Evolutionary conservation across 2,797 vertebrate species (phyloP).

Genomic region (Sebastes elongatus): DNA sequence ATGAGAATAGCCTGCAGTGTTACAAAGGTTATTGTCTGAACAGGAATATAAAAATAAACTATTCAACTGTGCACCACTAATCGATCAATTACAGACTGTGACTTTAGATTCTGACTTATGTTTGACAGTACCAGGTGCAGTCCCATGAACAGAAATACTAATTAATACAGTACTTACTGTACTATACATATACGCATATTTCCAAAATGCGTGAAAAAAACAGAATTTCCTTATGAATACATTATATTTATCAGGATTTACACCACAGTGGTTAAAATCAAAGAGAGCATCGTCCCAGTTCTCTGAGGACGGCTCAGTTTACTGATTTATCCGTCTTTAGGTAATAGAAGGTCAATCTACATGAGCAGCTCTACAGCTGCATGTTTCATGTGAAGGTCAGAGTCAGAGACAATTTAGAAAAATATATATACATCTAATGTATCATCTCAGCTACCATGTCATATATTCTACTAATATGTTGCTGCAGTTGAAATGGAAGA

Average conservation of each 20-base stretch:
- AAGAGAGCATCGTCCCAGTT: background rate
- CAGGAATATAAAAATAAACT: background rate
- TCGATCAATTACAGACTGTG: background rate
- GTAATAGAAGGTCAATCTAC: constrained; percentile 15
- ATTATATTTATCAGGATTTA: background rate
- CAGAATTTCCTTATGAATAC: background rate
- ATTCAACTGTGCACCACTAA: background rate
- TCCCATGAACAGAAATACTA: background rate
- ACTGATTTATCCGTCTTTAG: constrained; percentile 15
- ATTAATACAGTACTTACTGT: background rate
- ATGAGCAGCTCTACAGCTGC: background rate
- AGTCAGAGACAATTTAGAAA: background rate
- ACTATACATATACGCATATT: background rate
- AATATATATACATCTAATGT: background rate
- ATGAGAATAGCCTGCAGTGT: no score
- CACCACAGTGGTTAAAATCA: background rate
- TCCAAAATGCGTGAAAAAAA: background rate
- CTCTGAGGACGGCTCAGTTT: background rate
- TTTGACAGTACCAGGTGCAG: background rate
- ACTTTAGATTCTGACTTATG: background rate
- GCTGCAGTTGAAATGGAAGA: background rate
- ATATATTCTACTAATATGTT: background rate
- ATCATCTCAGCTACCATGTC: background rate
- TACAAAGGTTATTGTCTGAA: background rate
- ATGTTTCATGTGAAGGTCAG: constrained; percentile 6